Evolutionary conservation across 1,140 invertebrate species (phyloP).

Genomic region (Caenorhabditis latens): DNA sequence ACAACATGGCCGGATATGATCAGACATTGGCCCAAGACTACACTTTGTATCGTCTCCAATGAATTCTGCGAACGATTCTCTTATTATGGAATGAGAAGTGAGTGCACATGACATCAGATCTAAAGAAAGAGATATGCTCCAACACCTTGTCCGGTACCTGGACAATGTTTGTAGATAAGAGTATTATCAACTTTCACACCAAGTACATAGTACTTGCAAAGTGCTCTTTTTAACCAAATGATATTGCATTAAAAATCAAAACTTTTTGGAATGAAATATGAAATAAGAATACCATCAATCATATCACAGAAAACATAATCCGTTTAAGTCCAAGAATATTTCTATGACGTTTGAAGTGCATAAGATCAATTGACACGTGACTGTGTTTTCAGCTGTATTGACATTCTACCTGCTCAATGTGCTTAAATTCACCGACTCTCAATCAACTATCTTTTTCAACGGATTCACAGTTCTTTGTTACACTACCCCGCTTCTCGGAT

Average conservation of each 20-base stretch:
- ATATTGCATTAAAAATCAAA: not conserved
- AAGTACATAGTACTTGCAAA: constrained; percentile 34
- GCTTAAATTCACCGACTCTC: constrained; percentile 79
- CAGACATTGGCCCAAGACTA: constrained; percentile 82
- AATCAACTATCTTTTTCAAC: constrained; percentile 79
- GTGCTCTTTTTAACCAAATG: not conserved
- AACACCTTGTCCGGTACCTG: not conserved
- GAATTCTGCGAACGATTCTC: constrained; percentile 95
- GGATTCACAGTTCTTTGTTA: constrained; percentile 86
- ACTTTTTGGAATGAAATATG: constrained; percentile 5
- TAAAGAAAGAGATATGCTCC: not conserved
- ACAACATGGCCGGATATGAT: constrained; percentile 66
- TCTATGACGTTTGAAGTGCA: not conserved
- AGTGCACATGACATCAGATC: not conserved
- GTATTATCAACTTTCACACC: constrained; percentile 1
- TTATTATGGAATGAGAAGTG: constrained; percentile 89
- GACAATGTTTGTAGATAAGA: not conserved
- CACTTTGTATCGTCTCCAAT: constrained; percentile 91
- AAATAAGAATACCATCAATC: not conserved
- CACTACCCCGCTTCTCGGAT: constrained; percentile 88
- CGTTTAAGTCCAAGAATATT: not conserved
- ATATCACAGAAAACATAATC: constrained; percentile 4
- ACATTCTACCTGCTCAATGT: constrained; percentile 85
- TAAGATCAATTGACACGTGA: constrained; percentile 20
- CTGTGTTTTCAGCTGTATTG: constrained; percentile 84